Conservation (phyloP, 2,797 vertebrate species). For the Cyprinella venusta region DNA sequence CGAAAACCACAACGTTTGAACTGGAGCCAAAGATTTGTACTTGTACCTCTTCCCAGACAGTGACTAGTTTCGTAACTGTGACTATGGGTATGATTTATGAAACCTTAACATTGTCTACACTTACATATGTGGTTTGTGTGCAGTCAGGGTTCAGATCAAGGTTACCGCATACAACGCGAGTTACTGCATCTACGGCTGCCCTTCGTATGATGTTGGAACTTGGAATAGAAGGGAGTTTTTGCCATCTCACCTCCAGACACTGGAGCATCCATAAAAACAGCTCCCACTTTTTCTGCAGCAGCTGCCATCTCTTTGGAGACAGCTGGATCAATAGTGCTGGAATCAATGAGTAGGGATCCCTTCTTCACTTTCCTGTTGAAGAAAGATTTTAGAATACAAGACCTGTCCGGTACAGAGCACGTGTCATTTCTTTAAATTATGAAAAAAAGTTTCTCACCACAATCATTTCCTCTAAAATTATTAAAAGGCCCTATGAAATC, state of each 20-base stretch:
- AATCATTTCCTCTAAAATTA: neutral
- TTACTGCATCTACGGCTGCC: neutral
- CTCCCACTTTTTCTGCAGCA: slow-evolving; percentile 94
- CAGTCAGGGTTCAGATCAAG: neutral
- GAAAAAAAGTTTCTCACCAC: neutral
- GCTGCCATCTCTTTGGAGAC: slow-evolving; percentile 94
- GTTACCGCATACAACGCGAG: neutral
- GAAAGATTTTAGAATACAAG: neutral
- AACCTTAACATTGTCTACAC: neutral
- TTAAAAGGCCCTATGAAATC: neutral
- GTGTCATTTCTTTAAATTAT: neutral
- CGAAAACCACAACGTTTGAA: slow-evolving; percentile 18
- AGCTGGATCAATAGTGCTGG: slow-evolving; percentile 95
- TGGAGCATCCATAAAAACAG: slow-evolving; percentile 98
- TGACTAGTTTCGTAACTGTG: neutral
- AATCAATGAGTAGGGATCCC: slow-evolving; percentile 96
- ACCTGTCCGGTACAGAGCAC: neutral
- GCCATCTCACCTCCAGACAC: slow-evolving; percentile 91
- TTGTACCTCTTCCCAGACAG: neutral
- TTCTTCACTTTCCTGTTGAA: slow-evolving; percentile 93
- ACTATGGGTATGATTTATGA: slow-evolving; percentile 30
- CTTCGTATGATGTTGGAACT: neutral
- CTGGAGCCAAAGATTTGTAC: slow-evolving; percentile 1
- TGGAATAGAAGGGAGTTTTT: neutral
- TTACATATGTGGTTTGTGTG: neutral